phyloP scores from a whole-genome alignment of 2,888 invertebrate species.

The Erebia ligea region DNA sequence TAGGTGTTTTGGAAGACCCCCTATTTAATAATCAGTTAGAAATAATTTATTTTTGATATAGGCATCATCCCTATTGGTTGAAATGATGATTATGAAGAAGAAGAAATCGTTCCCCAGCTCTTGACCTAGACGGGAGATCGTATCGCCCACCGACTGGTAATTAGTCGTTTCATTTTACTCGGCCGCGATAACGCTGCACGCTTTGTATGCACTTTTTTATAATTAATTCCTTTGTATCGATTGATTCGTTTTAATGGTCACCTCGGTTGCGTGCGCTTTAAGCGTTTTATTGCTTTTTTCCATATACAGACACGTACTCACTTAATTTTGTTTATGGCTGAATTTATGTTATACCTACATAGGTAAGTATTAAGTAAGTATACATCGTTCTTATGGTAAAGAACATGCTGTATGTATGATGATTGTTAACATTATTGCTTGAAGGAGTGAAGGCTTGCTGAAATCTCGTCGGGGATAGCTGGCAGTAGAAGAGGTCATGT shows the following conservation, averaged over 20 bases:
- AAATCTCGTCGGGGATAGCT: too few species aligned
- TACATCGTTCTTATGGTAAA: background rate
- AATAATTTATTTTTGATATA: too few species aligned
- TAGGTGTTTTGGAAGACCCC: too few species aligned
- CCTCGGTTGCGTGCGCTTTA: constrained; percentile 34
- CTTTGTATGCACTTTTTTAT: constrained; percentile 69
- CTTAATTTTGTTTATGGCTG: constrained; percentile 10
- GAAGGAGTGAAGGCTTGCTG: too few species aligned
- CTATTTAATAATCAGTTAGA: too few species aligned
- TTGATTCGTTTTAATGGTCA: constrained; percentile 56
- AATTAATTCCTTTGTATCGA: constrained; percentile 65
- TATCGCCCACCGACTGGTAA: constrained; percentile 67
- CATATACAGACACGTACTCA: constrained; percentile 16
- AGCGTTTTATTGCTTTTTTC: constrained; percentile 42
- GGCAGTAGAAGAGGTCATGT: too few species aligned
- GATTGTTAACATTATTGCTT: too few species aligned
- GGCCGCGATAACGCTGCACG: constrained; percentile 67
- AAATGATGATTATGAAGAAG: too few species aligned
- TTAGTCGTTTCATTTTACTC: constrained; percentile 76
- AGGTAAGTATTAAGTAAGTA: too few species aligned
- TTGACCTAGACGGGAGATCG: constrained; percentile 49
- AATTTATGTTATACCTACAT: constrained; percentile 10
- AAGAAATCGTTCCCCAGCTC: background rate
- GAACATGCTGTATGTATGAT: too few species aligned
- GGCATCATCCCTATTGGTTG: too few species aligned